Evolutionary conservation across 2,113 vertebrate species (phyloP).

Genomic region (Platichthys flesus): DNA sequence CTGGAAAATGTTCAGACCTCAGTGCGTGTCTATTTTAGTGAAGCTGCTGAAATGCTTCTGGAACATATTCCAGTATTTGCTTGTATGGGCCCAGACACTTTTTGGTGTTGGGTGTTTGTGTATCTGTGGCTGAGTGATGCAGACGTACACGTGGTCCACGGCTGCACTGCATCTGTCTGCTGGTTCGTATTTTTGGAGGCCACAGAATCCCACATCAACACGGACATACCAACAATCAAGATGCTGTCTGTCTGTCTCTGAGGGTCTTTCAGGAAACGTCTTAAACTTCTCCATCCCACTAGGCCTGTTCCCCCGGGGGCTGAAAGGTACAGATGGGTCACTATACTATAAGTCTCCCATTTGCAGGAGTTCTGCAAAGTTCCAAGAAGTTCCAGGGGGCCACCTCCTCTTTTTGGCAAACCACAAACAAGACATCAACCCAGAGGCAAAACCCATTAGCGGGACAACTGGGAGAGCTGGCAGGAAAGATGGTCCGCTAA

Average conservation of each 20-base stretch:
- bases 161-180: constrained; percentile 27
- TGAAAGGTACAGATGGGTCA: constrained; percentile 41
- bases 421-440: constrained; percentile 31
- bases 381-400: background rate
- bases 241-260: constrained; percentile 23
- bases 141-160: constrained; percentile 19
- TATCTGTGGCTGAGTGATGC: constrained; percentile 37
- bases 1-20: background rate
- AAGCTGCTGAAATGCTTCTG: background rate
- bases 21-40: background rate
- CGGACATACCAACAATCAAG: constrained; percentile 21
- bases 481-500: constrained; percentile 42
- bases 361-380: constrained; percentile 7
- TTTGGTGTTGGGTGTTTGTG: constrained; percentile 31
- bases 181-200: constrained; percentile 25
- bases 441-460: constrained; percentile 53
- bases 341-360: constrained; percentile 3
- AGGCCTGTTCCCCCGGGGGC: background rate
- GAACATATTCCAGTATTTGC: constrained; percentile 37
- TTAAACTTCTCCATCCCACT: constrained; percentile 20
- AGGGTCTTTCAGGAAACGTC: constrained; percentile 18
- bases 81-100: constrained; percentile 29
- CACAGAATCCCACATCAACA: constrained; percentile 31
- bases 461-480: constrained; percentile 32
- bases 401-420: constrained; percentile 47